These are phyloP conservation scores for Sesia apiformis DNA, from an alignment of 2,888 invertebrate species.

Conservation along the genomic window DNA sequence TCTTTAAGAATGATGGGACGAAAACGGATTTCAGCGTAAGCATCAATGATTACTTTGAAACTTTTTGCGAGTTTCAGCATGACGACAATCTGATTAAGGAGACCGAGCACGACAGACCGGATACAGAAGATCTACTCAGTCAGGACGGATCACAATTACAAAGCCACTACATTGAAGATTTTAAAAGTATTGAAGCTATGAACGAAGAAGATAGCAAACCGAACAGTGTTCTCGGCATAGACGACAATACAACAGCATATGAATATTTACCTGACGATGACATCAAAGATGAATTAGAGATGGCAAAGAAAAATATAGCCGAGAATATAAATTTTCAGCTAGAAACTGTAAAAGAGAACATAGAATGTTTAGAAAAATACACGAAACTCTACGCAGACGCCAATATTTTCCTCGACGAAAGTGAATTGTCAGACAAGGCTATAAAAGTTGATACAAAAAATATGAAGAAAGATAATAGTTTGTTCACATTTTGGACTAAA, in stretches of 20 bases:
- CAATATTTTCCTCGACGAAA: slow-evolving; percentile 4
- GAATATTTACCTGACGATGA: slow-evolving; percentile 8
- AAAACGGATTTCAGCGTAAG: slow-evolving; percentile 24
- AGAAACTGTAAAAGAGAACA: slow-evolving; percentile 39
- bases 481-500: slow-evolving; percentile 43
- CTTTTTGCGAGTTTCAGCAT: slow-evolving; percentile 34
- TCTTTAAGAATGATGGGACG: slow-evolving; percentile 17
- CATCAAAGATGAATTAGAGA: slow-evolving; percentile 23
- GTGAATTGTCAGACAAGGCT: slow-evolving; percentile 5
- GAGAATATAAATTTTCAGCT: slow-evolving; percentile 38
- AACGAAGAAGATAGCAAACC: background rate
- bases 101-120: slow-evolving; percentile 10
- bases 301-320: slow-evolving; percentile 24
- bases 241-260: background rate
- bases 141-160: slow-evolving; percentile 19
- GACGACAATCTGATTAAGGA: slow-evolving; percentile 22
- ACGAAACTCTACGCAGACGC: slow-evolving; percentile 23
- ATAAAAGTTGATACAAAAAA: slow-evolving; percentile 12
- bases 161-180: slow-evolving; percentile 13
- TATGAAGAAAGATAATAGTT: slow-evolving; percentile 21
- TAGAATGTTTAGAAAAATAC: slow-evolving; percentile 35
- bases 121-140: slow-evolving; percentile 20
- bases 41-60: slow-evolving; percentile 41
- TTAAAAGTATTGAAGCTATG: slow-evolving; percentile 1
- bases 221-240: background rate